Evolutionary conservation across 23 tunicate genomes (phyloP).

Genomic region (Aplidium turbinatum): DNA sequence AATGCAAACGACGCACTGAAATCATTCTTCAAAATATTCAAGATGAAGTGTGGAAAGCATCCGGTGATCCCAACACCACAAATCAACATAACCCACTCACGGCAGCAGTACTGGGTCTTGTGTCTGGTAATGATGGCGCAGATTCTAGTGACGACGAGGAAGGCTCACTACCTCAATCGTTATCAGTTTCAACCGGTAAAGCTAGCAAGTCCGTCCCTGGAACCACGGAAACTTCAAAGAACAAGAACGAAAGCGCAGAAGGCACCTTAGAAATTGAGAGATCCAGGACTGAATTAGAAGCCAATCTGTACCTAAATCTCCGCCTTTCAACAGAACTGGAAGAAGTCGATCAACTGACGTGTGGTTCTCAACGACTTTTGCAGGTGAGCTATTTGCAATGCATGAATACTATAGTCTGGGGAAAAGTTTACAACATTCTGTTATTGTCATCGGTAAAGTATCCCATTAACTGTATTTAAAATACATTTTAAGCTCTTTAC

Average conservation of each 20-base stretch:
- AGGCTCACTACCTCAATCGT: conserved; percentile 20
- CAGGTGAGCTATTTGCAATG: conserved; percentile 33
- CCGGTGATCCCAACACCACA: conserved; percentile 5
- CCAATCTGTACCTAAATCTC: conserved; percentile 63
- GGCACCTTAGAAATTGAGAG: conserved; percentile 48
- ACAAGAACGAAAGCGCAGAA: conserved; percentile 1
- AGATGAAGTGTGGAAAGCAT: conserved; percentile 79
- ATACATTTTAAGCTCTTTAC: no score
- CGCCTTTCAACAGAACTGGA: conserved; percentile 71
- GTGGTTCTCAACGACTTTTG: conserved; percentile 22
- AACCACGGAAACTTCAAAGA: neutral
- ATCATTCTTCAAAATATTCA: conserved; percentile 77
- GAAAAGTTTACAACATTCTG: no score
- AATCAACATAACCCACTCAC: neutral
- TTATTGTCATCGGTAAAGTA: no score
- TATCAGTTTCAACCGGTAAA: conserved; percentile 17
- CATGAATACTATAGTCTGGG: no score
- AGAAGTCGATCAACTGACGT: conserved; percentile 58
- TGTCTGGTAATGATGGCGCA: conserved; percentile 21
- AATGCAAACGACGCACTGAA: conserved; percentile 61
- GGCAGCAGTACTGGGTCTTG: conserved; percentile 63
- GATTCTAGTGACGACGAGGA: conserved; percentile 74
- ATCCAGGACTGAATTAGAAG: conserved; percentile 68
- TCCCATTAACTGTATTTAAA: no score
- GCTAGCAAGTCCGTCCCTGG: neutral